Base-by-base conservation (phyloP, 1,140 invertebrate genomes). In the Catajapyx aquilonaris region DNA sequence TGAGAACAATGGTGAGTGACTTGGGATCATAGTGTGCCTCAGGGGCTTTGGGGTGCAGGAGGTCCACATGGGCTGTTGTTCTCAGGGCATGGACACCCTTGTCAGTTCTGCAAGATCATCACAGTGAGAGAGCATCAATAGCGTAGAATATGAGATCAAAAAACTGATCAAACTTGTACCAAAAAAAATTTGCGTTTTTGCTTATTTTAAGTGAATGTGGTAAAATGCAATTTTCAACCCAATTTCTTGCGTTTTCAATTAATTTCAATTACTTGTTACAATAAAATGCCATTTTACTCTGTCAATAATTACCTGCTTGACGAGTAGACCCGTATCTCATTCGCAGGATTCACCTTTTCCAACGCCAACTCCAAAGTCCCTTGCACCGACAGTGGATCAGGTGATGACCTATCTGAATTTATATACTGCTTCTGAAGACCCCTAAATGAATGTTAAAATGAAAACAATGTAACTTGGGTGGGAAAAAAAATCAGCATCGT, bases 221-320 rank as follows among this genome's bases (percentile, higher is more conserved):
- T n/a, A n/a, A n/a, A n/a, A n/a, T n/a, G n/a, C n/a, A n/a, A n/a
- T n/a, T n/a, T n/a, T n/a, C n/a, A n/a, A n/a, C n/a, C n/a, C n/a
- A n/a, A n/a, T n/a, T n/a, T n/a, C n/a, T n/a, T n/a, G n/a, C n/a
- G n/a, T n/a, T n/a, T n/a, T n/a, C n/a, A n/a, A n/a, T n/a, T n/a
- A n/a, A n/a, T n/a, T n/a, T n/a, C n/a, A n/a, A n/a, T n/a, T n/a
- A n/a, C n/a, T n/a, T n/a, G n/a, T n/a, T n/a, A n/a, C n/a, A n/a
- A n/a, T n/a, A n/a, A n/a, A n/a, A n/a, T n/a, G n/a, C n/a, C n/a
- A n/a, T n/a, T n/a, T n/a, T n/a, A n/a, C n/a, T n/a, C n/a, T n/a
- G n/a, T n/a, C n/a, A n/a, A n/a, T n/a, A n/a, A n/a, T 28, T 28
- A 28, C 23, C 23, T 28, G 23, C 23, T 28, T 28, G 23, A 28